Evolutionary conservation across 1,140 invertebrate species (phyloP), one percentile per base, ranked within the genome.

Genomic region (Drosophila parvula): DNA sequence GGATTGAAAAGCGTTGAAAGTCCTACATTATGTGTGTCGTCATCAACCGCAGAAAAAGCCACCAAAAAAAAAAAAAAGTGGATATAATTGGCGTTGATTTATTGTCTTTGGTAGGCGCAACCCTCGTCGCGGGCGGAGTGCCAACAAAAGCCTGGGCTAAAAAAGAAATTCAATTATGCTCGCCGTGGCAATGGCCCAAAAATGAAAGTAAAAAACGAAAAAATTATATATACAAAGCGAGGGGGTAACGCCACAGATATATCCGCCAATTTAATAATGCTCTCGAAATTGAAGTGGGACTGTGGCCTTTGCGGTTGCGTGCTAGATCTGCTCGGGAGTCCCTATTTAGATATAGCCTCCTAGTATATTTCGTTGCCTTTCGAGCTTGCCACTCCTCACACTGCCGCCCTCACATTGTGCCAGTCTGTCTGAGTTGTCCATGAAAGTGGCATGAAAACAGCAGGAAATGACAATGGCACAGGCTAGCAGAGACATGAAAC

Each of bases 31-130:
- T 73, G 56, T 65, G 51, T 70, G 79, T 58, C 64, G 59, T 58
- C 68, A 40, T 69, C 61, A 56, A 38, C 32, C 53, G 48, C 41
- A 60, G 45, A 34, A 41, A 34, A 41, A 45, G 11, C 34, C 22
- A 12, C 48, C 41, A 58, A 43, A 51, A 27, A 22, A 22, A 27
- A 22, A 22, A 44, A 60, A 50, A 76, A 58, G 56, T 60, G 32
- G 41, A 45, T 51, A 77, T 89, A 89, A 89, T 89, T 86, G 84
- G 83, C 79, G 83, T 83, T 89, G 84, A 86, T 86, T 86, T 86
- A 86, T 86, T 77, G 76, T 83, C 57, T 78, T 79, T 82, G 78
- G 82, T 65, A 73, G 78, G 57, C 79, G 62, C 62, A 76, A 64
- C 56, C 59, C 75, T 74, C 86, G 78, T 78, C 28, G 58, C 63